Evolutionary conservation across 2,888 invertebrate species (phyloP).

Genomic region (Drosophila flavopinicola): DNA sequence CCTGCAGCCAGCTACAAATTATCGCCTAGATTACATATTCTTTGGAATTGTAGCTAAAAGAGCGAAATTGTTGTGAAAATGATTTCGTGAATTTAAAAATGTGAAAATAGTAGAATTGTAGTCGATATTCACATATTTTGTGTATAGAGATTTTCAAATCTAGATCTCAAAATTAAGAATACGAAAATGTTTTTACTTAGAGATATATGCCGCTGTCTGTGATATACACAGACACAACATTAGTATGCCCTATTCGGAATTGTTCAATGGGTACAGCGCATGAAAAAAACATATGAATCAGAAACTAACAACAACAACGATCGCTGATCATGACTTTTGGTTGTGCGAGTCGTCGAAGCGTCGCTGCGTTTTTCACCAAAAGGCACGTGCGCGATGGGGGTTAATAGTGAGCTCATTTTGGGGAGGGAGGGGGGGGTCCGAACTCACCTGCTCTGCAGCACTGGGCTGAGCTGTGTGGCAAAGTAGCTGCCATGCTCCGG

Average conservation of each 20-base stretch:
- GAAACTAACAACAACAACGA: conserved; percentile 40
- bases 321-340: conserved; percentile 71
- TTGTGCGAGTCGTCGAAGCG: conserved; percentile 63
- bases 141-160: too few species aligned
- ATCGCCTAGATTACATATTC: too few species aligned
- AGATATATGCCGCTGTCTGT: too few species aligned
- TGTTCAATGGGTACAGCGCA: not conserved
- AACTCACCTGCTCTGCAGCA: conserved; percentile 81
- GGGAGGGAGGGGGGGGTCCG: not conserved
- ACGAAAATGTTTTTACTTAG: too few species aligned
- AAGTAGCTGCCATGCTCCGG: conserved; percentile 80
- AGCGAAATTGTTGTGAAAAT: too few species aligned
- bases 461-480: conserved; percentile 78
- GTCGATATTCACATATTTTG: too few species aligned
- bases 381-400: conserved; percentile 67
- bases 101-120: too few species aligned
- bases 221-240: too few species aligned
- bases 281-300: conserved; percentile 60
- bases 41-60: too few species aligned
- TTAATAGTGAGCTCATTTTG: conserved; percentile 63
- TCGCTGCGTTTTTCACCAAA: conserved; percentile 55
- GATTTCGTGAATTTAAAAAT: too few species aligned
- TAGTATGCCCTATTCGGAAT: not conserved
- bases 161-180: too few species aligned
- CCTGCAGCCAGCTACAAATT: too few species aligned